Percentiles rank a stretch among this genome's conserved stretches.
phyloP scores from a whole-genome alignment of 2,797 vertebrate species.

The Coreius guichenoti region DNA sequence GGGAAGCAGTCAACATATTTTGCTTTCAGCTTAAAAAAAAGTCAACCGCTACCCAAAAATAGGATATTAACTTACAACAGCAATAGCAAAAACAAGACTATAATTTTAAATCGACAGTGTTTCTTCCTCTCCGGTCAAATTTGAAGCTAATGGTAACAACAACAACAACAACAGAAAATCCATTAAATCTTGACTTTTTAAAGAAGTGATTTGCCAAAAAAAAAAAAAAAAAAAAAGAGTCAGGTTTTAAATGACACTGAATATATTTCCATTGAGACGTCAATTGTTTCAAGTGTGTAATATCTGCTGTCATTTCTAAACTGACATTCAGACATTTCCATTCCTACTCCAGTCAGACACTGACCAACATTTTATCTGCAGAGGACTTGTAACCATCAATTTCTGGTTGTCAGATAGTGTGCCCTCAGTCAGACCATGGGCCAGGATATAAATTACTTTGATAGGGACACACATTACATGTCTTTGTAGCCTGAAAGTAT shows the following conservation, averaged over 20 bases:
- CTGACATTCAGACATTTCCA: neutral
- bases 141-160: no score
- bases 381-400: neutral
- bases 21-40: neutral
- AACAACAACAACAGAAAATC: neutral
- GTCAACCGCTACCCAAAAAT: neutral
- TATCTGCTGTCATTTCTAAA: neutral
- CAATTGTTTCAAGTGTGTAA: neutral
- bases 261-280: neutral
- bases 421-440: neutral
- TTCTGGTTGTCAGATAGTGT: neutral
- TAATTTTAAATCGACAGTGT: neutral
- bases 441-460: neutral
- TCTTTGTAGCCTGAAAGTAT: neutral
- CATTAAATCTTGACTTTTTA: neutral
- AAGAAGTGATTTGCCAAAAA: neutral
- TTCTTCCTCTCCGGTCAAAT: neutral
- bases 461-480: neutral
- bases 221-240: accelerated
- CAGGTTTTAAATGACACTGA: neutral
- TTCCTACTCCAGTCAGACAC: neutral
- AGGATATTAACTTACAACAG: neutral
- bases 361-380: neutral
- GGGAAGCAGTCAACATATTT: slow-evolving; percentile 21
- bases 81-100: neutral